Percentiles rank a stretch among this genome's conserved stretches.
phyloP scores from a whole-genome alignment of 2,888 invertebrate species.

The Tenthredo scrophulariae region DNA sequence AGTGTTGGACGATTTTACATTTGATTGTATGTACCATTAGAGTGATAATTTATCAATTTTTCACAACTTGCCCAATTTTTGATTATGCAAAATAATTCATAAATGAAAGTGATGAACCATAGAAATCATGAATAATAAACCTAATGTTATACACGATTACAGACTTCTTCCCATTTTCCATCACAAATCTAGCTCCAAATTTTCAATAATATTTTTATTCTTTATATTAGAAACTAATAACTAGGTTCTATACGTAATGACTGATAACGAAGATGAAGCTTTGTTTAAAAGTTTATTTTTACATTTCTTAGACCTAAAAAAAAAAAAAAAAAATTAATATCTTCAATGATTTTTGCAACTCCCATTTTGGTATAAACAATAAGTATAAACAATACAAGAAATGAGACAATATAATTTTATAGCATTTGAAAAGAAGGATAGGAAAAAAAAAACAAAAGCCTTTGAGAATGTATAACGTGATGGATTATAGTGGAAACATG shows the following conservation, averaged over 20 bases:
- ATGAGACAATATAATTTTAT: conserved; percentile 17
- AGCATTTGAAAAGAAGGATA: background rate
- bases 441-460: background rate
- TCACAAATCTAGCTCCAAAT: background rate
- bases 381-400: conserved; percentile 45
- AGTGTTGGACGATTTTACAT: background rate
- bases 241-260: background rate
- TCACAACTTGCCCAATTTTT: background rate
- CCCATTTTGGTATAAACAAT: conserved; percentile 40
- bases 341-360: conserved; percentile 43
- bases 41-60: background rate
- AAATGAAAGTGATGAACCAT: background rate
- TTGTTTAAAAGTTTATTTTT: conserved; percentile 51
- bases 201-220: background rate
- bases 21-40: background rate
- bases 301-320: conserved; percentile 47
- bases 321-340: conserved; percentile 24
- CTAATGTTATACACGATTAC: background rate
- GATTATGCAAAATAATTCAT: background rate
- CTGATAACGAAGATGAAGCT: conserved; percentile 23
- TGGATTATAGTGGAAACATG: background rate
- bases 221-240: background rate
- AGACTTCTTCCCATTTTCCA: background rate
- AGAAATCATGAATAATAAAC: background rate
- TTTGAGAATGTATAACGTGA: conserved; percentile 33